phyloP scores from a whole-genome alignment of 2,113 vertebrate species.

The Crotalus helleri region DNA sequence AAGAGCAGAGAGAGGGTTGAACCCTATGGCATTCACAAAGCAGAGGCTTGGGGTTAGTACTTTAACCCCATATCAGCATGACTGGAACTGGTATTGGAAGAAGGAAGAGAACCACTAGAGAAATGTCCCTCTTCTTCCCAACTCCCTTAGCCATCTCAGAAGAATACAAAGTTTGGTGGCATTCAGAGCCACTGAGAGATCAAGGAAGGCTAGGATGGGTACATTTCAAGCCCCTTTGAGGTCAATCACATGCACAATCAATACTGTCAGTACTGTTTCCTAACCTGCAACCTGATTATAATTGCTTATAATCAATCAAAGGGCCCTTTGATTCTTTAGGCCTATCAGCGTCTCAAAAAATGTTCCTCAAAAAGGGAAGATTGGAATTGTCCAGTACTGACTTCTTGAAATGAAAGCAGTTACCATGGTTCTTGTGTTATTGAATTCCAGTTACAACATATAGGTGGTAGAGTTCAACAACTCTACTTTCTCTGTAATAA shows the following conservation, averaged over 20 bases:
- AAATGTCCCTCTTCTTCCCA: neutral
- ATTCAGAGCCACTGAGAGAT: neutral
- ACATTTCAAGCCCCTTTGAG: neutral
- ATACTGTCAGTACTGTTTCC: too few species aligned
- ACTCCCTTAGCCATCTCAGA: neutral
- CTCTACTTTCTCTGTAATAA: too few species aligned
- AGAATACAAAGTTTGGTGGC: neutral
- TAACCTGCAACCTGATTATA: too few species aligned
- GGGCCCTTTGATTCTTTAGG: too few species aligned
- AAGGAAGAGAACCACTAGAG: neutral
- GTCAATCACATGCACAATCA: neutral
- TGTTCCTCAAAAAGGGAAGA: too few species aligned
- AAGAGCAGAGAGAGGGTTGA: neutral
- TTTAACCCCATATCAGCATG: neutral
- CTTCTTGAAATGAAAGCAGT: too few species aligned
- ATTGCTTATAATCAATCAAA: too few species aligned
- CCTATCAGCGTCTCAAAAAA: too few species aligned
- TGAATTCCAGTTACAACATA: too few species aligned
- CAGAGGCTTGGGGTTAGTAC: neutral
- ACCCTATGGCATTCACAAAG: neutral
- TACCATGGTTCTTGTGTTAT: too few species aligned
- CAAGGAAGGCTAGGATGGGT: neutral
- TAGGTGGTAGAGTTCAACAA: too few species aligned
- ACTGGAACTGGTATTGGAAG: neutral
- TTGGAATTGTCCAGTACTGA: too few species aligned